Base-by-base conservation (phyloP, 2,797 vertebrate genomes). In the Pangasius larnaudii region DNA sequence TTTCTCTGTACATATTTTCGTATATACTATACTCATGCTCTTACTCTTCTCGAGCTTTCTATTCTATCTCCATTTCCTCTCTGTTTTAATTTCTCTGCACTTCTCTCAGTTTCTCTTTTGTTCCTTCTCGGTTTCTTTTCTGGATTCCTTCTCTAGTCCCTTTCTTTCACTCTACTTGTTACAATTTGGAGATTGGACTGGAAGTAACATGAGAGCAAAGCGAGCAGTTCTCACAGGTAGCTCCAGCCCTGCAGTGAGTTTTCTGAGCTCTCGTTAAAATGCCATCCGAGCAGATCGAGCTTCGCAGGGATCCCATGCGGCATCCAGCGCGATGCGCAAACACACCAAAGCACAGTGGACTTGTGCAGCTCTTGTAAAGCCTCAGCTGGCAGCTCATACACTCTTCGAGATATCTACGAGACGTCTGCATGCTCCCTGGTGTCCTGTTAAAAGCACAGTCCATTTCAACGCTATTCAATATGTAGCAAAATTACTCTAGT, bases 201-300 rank as follows among this genome's bases (percentile, higher is more conserved):
- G 30, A 0, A 10, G 8, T 11, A 63, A 3, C 7, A 33, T 39
- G 36, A 39, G n/a, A 39, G 53, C 36, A 33, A 39, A 71, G 33
- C 6, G 22, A 61, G n/a, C 22, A n/a, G 30, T 77, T 75, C 46
- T 53, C 46, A 58, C 84, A 85, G 84, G 84, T 58, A 58, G 11
- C 74, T 83, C 16, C 71, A 42, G 75, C 83, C 78, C 72, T 86
- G 91, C 92, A 91, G 91, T 92, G 93, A 84, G 89, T 92, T 95
- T 94, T 93, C 93, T 89, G 92, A 92, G 91, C 93, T 92, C 91
- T 93, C 93, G 93, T 94, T 93, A 93, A 95, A 95, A 95, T 94
- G 94, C 93, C 94, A 94, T 91, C 92, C 85, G 53, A 51, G 84
- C 72, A 80, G 89, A 90, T 88, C 90, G 69, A 91, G 92, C 91